phyloP scores from a whole-genome alignment of 1,140 invertebrate genomes.

The Artemia franciscana region DNA sequence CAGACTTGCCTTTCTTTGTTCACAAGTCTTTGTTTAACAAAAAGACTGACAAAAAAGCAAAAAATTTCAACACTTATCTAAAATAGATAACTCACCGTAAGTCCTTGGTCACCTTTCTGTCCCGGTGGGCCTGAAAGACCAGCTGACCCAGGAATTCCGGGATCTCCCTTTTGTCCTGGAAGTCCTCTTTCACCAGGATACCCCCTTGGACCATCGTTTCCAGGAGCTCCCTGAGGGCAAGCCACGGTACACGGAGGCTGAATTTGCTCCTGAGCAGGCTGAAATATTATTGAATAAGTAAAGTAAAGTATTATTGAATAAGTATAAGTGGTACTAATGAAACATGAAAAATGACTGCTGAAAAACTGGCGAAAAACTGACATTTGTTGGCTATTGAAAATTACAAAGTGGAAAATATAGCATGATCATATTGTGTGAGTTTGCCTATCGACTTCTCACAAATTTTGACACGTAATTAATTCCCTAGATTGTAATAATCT shows the following conservation, averaged over 20 bases:
- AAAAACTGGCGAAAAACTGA: too few relatives aligned
- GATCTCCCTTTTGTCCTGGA: constrained; percentile 17
- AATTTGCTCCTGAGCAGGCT: constrained; percentile 7
- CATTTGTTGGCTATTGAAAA: too few relatives aligned
- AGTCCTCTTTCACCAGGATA: constrained; percentile 16
- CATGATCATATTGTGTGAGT: too few relatives aligned
- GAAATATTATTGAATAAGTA: too few relatives aligned
- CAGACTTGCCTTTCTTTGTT: constrained; percentile 13
- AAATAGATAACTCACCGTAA: constrained; percentile 9
- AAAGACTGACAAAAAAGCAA: background rate
- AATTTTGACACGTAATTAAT: too few relatives aligned
- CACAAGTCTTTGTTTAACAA: constrained; percentile 6
- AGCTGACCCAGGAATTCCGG: constrained; percentile 14
- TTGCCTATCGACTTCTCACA: too few relatives aligned
- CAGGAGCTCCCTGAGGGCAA: constrained; percentile 33
- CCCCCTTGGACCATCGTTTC: constrained; percentile 28
- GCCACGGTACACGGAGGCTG: constrained; percentile 19
- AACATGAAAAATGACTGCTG: too few relatives aligned
- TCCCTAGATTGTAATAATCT: too few relatives aligned
- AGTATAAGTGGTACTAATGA: too few relatives aligned
- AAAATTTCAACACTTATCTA: constrained; percentile 5
- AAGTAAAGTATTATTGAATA: too few relatives aligned
- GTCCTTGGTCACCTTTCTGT: constrained; percentile 16
- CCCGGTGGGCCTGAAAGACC: constrained; percentile 15
- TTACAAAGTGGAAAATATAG: too few relatives aligned